phyloP scores from a whole-genome alignment of 2,888 invertebrate genomes.

The Lamproptera curius region DNA sequence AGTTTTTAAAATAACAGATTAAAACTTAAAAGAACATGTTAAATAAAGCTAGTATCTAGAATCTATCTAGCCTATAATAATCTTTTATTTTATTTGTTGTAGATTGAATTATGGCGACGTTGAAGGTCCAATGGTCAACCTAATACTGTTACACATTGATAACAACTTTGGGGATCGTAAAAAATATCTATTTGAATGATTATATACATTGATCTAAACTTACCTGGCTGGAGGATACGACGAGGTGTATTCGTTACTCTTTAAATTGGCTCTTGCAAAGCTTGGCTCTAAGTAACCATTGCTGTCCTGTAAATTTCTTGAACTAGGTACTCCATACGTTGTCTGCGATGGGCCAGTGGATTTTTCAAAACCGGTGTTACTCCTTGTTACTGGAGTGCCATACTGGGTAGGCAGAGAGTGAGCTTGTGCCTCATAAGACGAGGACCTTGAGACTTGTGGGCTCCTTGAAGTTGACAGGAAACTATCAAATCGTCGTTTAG shows the following conservation, averaged over 20 bases:
- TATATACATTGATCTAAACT: no score
- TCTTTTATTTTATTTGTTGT: no score
- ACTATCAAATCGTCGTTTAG: not conserved
- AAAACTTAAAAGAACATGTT: no score
- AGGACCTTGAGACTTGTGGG: not conserved
- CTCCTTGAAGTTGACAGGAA: not conserved
- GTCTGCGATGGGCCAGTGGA: constrained; percentile 28
- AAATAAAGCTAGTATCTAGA: no score
- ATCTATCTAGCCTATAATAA: no score
- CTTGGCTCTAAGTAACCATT: constrained; percentile 44
- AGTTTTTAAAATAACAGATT: not conserved
- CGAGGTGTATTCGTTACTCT: constrained; percentile 49
- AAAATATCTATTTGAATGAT: no score
- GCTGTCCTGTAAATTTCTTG: constrained; percentile 18
- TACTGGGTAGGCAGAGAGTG: constrained; percentile 38
- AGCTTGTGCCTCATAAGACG: not conserved
- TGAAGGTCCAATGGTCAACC: no score
- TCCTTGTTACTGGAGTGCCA: constrained; percentile 37
- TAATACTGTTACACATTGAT: no score
- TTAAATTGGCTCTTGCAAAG: constrained; percentile 40
- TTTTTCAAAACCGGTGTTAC: constrained; percentile 37
- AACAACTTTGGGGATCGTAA: no score
- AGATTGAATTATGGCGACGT: no score
- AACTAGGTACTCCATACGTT: constrained; percentile 37
- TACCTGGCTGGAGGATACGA: constrained; percentile 54